Conservation (phyloP, 2,888 invertebrate species). For the Sminthurides aquaticus region DNA sequence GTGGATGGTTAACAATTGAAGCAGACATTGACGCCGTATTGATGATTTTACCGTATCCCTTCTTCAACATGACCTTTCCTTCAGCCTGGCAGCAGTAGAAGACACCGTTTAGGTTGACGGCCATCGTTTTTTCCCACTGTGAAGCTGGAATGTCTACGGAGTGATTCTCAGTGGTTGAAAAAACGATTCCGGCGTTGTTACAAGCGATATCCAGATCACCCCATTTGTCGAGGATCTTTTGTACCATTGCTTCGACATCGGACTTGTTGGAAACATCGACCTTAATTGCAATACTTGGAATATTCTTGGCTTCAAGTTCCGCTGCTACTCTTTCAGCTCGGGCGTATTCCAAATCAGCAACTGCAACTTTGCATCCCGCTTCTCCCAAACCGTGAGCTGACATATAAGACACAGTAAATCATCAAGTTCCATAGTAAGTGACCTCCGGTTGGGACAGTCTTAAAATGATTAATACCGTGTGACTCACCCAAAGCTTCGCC, state of each 20-base stretch:
- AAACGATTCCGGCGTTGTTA: conserved; percentile 43
- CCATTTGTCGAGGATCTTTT: conserved; percentile 32
- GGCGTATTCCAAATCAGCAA: conserved; percentile 36
- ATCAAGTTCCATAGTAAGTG: too few relatives aligned
- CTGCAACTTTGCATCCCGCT: conserved; percentile 41
- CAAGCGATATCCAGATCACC: conserved; percentile 40
- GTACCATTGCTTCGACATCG: conserved; percentile 38
- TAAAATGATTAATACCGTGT: too few relatives aligned
- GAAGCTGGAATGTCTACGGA: conserved; percentile 35
- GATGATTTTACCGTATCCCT: conserved; percentile 40
- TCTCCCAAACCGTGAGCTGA: conserved; percentile 41
- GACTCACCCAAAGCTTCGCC: conserved; percentile 18
- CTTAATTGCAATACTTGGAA: conserved; percentile 36
- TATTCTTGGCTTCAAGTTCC: conserved; percentile 37
- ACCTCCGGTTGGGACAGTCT: too few relatives aligned
- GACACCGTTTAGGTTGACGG: conserved; percentile 41
- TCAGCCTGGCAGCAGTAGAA: conserved; percentile 43
- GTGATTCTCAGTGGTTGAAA: conserved; percentile 22
- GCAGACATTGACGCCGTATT: conserved; percentile 42
- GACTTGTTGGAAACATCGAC: conserved; percentile 42
- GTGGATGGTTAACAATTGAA: conserved; percentile 40
- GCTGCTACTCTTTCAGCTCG: conserved; percentile 37
- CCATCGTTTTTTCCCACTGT: conserved; percentile 40
- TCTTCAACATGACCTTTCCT: conserved; percentile 41
- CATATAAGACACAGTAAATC: background rate